Conservation (phyloP, 2,888 invertebrate genomes). For the Nemotelus pantherinus region DNA sequence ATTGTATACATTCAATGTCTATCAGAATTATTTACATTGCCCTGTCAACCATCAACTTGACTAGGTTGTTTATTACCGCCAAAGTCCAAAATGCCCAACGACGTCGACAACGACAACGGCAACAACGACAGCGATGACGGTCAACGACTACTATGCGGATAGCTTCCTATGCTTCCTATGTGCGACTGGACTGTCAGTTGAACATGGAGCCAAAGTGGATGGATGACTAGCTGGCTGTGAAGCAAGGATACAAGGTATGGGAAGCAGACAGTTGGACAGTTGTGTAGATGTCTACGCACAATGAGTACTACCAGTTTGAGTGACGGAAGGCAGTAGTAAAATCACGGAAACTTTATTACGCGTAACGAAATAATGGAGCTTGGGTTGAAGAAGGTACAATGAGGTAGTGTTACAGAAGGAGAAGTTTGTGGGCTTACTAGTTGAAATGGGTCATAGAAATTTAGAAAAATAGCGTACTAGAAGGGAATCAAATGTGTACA, state of each 20-base stretch:
- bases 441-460: no score
- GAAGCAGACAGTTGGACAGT: not conserved
- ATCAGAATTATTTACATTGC: constrained; percentile 38
- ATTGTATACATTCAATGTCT: constrained; percentile 28
- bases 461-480: no score
- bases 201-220: no score
- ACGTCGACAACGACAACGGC: no score
- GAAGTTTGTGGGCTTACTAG: no score
- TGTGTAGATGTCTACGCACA: not conserved
- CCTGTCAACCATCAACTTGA: constrained; percentile 30
- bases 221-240: not conserved
- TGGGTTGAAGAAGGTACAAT: no score
- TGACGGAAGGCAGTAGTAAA: not conserved
- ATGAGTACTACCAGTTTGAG: not conserved
- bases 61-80: constrained; percentile 30
- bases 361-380: not conserved
- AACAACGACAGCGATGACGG: no score
- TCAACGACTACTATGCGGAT: no score
- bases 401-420: no score
- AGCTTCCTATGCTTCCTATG: no score
- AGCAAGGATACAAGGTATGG: not conserved
- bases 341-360: constrained; percentile 22
- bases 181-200: no score
- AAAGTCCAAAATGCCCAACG: not conserved
- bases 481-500: no score